Percentiles rank a stretch among this genome's conserved stretches.
These are phyloP conservation scores for Hystrix cristata DNA, from an alignment of 2,113 vertebrate genomes.

Conservation along the genomic window DNA sequence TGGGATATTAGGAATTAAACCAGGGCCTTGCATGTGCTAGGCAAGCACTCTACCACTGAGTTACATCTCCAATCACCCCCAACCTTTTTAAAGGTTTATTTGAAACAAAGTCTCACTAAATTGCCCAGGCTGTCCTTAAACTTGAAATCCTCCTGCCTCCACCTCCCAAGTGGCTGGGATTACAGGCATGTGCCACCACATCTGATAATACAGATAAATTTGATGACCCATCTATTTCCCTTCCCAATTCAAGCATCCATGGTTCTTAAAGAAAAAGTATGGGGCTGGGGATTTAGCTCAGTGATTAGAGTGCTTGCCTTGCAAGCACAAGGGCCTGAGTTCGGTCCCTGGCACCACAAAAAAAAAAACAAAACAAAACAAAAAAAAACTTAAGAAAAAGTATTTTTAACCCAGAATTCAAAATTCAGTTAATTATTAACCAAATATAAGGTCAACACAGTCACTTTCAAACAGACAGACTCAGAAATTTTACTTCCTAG, in stretches of 20 bases:
- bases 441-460: slow-evolving; percentile 26
- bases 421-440: slow-evolving; percentile 9
- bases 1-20: neutral
- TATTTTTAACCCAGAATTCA: slow-evolving; percentile 40
- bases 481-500: slow-evolving; percentile 43
- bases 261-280: slow-evolving; percentile 33
- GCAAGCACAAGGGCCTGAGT: too few species aligned
- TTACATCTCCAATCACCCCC: neutral
- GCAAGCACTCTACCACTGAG: neutral
- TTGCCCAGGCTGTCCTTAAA: neutral
- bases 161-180: neutral
- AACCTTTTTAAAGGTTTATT: neutral
- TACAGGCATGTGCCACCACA: neutral
- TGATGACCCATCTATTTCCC: neutral
- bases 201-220: neutral
- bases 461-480: slow-evolving; percentile 52
- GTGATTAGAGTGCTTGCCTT: too few species aligned
- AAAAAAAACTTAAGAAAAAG: too few species aligned
- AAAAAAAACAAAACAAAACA: too few species aligned
- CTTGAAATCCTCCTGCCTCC: neutral
- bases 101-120: neutral
- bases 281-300: too few species aligned
- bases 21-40: neutral
- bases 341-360: too few species aligned
- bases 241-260: neutral